These are phyloP conservation scores for Formicarius rufipectus DNA, from an alignment of 2,113 vertebrate species.

Conservation along the genomic window DNA sequence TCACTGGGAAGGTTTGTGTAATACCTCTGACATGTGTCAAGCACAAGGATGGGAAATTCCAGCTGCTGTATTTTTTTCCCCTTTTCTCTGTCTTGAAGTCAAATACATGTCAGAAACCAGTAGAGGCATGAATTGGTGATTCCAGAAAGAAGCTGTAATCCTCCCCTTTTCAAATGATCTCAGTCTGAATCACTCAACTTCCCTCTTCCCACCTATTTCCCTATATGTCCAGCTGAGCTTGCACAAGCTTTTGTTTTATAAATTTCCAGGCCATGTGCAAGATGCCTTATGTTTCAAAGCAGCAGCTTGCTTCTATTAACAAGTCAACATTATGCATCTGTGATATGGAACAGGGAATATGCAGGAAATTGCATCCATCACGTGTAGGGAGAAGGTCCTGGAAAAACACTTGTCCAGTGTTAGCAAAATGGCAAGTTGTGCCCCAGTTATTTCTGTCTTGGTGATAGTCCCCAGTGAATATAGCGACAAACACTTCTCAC, in stretches of 20 bases:
- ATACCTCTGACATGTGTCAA: slow-evolving; percentile 14
- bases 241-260: background rate
- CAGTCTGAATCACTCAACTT: background rate
- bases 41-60: slow-evolving; percentile 47
- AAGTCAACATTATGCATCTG: background rate
- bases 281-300: background rate
- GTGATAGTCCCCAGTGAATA: background rate
- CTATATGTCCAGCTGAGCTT: background rate
- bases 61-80: slow-evolving; percentile 53
- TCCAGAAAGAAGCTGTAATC: background rate
- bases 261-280: background rate
- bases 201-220: background rate
- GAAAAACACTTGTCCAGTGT: background rate
- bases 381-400: background rate
- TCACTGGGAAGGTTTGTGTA: background rate
- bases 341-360: background rate
- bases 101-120: background rate
- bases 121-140: background rate
- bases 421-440: background rate
- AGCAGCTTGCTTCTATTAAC: background rate
- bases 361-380: background rate
- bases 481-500: background rate
- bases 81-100: slow-evolving; percentile 31
- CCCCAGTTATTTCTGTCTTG: background rate
- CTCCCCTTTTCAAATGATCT: background rate